A percentile compares a stretch with the other conserved stretches of the same genome.
Conservation (phyloP, 2,888 invertebrate species). For the Caradrina clavipalpis region DNA sequence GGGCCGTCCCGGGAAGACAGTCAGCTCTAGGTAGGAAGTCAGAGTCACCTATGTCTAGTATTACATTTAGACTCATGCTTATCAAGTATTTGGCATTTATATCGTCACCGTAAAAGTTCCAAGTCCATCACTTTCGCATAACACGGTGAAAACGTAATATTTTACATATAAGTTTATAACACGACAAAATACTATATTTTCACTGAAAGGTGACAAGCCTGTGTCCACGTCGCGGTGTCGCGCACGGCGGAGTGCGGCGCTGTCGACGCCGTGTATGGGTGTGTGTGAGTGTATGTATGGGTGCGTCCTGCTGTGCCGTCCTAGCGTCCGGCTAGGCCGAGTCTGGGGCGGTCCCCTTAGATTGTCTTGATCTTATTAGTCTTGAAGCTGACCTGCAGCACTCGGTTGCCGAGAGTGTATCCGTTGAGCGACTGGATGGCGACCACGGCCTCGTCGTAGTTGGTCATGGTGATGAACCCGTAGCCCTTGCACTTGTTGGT, state of each 20-base stretch:
- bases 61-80: slow-evolving; percentile 60
- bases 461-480: slow-evolving; percentile 98
- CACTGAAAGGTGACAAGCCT: slow-evolving; percentile 62
- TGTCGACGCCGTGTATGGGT: slow-evolving; percentile 47
- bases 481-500: slow-evolving; percentile 99
- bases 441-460: slow-evolving; percentile 97
- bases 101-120: slow-evolving; percentile 63
- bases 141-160: slow-evolving; percentile 66
- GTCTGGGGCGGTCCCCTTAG: slow-evolving; percentile 88
- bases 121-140: slow-evolving; percentile 59
- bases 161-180: slow-evolving; percentile 56
- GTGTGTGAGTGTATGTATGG: slow-evolving; percentile 81
- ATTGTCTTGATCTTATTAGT: slow-evolving; percentile 95
- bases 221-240: slow-evolving; percentile 49
- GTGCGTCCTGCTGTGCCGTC: slow-evolving; percentile 90
- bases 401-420: slow-evolving; percentile 97
- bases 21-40: slow-evolving; percentile 61
- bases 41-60: slow-evolving; percentile 54
- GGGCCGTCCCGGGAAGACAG: slow-evolving; percentile 76
- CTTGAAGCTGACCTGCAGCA: slow-evolving; percentile 98
- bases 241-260: slow-evolving; percentile 6
- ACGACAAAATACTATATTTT: slow-evolving; percentile 66
- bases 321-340: slow-evolving; percentile 87
- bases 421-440: slow-evolving; percentile 98
- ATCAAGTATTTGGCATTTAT: slow-evolving; percentile 65